These are phyloP conservation scores for Amphiprion clarkii DNA, from an alignment of 2,797 vertebrate species.

Conservation along the genomic window DNA sequence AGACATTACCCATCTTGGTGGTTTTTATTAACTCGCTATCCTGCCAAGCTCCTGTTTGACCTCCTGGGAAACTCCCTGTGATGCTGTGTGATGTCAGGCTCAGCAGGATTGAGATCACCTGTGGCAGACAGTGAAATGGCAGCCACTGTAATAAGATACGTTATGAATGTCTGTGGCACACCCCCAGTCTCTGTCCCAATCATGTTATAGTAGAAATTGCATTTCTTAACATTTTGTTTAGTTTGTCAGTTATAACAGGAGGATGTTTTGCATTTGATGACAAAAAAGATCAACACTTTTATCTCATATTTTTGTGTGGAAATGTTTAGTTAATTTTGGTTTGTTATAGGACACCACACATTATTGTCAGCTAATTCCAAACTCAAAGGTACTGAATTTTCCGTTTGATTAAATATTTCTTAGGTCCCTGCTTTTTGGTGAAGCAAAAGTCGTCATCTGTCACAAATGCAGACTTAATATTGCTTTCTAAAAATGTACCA, in stretches of 20 bases:
- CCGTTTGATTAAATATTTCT: conserved; percentile 45
- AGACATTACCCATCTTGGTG: conserved; percentile 38
- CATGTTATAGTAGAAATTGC: too few species aligned
- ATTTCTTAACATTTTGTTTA: background rate
- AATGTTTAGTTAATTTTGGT: background rate
- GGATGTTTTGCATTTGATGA: too few species aligned
- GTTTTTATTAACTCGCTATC: conserved; percentile 66
- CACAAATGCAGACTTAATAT: conserved; percentile 48
- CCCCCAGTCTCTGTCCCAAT: background rate
- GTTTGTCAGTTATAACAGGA: background rate
- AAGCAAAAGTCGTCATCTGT: conserved; percentile 54
- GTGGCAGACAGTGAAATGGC: conserved; percentile 48
- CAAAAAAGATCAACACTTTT: background rate
- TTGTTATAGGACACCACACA: background rate
- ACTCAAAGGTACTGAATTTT: conserved; percentile 42
- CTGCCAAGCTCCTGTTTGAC: conserved; percentile 34
- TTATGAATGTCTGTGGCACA: conserved; percentile 15
- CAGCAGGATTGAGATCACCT: conserved; percentile 49
- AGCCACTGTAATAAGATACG: conserved; percentile 35
- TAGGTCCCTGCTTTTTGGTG: conserved; percentile 23
- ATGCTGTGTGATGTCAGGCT: conserved; percentile 45
- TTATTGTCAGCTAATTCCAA: conserved; percentile 31
- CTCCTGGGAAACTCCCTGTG: conserved; percentile 43
- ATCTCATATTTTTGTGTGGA: background rate
- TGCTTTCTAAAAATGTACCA: conserved; percentile 51